Base-by-base conservation (phyloP, 1,140 invertebrate species). In the Eriosoma lanigerum region DNA sequence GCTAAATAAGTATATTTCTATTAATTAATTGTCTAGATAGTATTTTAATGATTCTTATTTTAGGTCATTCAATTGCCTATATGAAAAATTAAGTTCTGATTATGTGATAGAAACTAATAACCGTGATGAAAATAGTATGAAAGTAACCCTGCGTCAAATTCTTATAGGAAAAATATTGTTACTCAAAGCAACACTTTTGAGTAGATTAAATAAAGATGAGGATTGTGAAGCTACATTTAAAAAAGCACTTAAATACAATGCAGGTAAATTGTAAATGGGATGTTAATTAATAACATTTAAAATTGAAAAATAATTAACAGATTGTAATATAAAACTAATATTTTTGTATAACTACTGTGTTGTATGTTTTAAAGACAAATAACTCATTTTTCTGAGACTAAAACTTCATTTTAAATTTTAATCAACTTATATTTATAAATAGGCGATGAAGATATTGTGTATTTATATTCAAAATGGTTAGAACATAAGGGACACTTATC, bases 401-500 rank as follows among this genome's bases (percentile, higher is more conserved):
- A n/a, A n/a, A n/a, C n/a, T n/a, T n/a, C n/a, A n/a, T n/a, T n/a
- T n/a, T n/a, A n/a, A n/a, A n/a, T n/a, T n/a, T n/a, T n/a, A n/a
- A n/a, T n/a, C n/a, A n/a, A n/a, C n/a, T n/a, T n/a, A 38, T 66
- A 10, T 5, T 78, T 58, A 48, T 60, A n/a, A n/a, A 17, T 58
- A 78, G 75, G 75, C 17, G 75, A 78, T 48, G 75, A 78, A 62
- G 75, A 78, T n/a, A 78, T 78, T 46, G 56, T 78, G 0, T 78
- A 78, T 46, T 78, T 78, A 26, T 78, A 60, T 60, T 78, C 75
- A 46, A 78, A 78, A 48, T 78, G 75, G 75, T 26, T 78, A 1
- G 75, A 78, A 78, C 75, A 78, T 19, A 78, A 78, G 48, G 75
- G 75, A 38, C 62, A 60, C 1, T 17, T 60, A 46, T 46, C 15